Evolutionary conservation across 2,797 vertebrate species (phyloP).

Genomic region (Glossophaga mutica): DNA sequence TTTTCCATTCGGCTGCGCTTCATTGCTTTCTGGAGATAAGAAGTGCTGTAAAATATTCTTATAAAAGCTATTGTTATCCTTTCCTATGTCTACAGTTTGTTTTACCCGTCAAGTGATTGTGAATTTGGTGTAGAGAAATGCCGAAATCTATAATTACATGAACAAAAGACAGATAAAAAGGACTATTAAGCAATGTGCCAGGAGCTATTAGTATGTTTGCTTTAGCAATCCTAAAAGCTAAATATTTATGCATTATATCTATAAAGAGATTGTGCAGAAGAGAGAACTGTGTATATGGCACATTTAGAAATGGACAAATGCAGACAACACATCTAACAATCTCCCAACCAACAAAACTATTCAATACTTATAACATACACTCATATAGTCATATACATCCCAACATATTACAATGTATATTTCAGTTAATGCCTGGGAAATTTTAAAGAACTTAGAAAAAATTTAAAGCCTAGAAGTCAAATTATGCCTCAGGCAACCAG

Average conservation of each 20-base stretch:
- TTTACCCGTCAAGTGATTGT: not conserved
- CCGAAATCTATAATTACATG: not conserved
- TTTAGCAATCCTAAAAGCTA: not conserved
- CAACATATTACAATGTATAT: not conserved
- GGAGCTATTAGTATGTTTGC: not conserved
- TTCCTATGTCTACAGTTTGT: not conserved
- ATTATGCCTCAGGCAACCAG: not conserved
- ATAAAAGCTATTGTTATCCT: not conserved
- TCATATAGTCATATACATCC: not conserved
- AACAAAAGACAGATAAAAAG: constrained; percentile 43
- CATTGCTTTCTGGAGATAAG: constrained; percentile 36
- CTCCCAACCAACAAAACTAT: not conserved
- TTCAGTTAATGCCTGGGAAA: not conserved
- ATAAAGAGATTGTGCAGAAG: not conserved
- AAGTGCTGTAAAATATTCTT: not conserved
- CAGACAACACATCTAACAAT: not conserved
- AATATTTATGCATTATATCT: not conserved
- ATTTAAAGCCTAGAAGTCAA: not conserved
- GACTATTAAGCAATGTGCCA: not conserved
- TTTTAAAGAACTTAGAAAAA: not conserved
- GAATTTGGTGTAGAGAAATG: constrained; percentile 26
- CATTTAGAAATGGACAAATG: not conserved
- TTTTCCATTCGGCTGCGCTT: not conserved
- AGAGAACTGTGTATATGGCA: not conserved
- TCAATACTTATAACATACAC: not conserved